Percentiles rank a stretch among this genome's conserved stretches.
phyloP scores from a whole-genome alignment of 2,113 vertebrate genomes.

The Marmota flaviventris region DNA sequence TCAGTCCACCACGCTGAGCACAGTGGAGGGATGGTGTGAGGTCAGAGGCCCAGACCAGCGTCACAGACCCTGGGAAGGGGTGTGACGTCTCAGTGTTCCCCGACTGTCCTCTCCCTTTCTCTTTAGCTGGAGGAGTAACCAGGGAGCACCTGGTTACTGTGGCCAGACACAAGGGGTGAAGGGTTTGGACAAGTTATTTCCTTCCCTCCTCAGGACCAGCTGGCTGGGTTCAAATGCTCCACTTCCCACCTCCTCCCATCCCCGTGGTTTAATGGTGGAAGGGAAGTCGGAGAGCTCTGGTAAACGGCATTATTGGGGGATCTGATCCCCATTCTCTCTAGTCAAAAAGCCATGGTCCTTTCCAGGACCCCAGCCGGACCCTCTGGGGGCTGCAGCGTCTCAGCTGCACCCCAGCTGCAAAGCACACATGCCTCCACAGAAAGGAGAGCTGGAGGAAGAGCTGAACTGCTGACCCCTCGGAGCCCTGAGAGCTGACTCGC shows the following conservation, averaged over 20 bases:
- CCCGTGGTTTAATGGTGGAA: background rate
- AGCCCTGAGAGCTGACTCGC: background rate
- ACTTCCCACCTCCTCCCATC: background rate
- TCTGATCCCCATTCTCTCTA: background rate
- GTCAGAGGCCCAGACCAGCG: background rate
- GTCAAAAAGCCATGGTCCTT: background rate
- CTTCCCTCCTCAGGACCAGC: background rate
- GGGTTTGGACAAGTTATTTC: background rate
- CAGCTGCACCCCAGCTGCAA: background rate
- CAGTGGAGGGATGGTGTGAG: background rate
- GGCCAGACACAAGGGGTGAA: background rate
- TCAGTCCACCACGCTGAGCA: background rate
- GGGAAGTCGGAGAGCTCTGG: background rate
- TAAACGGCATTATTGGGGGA: background rate
- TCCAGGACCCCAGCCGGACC: background rate
- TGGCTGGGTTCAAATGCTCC: background rate
- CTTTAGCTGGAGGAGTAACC: background rate
- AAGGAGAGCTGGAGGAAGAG: background rate
- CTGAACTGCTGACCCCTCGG: accelerated
- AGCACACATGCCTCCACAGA: background rate
- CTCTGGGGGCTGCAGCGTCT: background rate
- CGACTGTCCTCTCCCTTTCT: background rate
- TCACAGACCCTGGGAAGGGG: background rate
- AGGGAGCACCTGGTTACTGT: too few species aligned
- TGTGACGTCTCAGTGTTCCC: background rate